Conservation (phyloP, 2,113 vertebrate species). For the Emydocephalus ijimae region DNA sequence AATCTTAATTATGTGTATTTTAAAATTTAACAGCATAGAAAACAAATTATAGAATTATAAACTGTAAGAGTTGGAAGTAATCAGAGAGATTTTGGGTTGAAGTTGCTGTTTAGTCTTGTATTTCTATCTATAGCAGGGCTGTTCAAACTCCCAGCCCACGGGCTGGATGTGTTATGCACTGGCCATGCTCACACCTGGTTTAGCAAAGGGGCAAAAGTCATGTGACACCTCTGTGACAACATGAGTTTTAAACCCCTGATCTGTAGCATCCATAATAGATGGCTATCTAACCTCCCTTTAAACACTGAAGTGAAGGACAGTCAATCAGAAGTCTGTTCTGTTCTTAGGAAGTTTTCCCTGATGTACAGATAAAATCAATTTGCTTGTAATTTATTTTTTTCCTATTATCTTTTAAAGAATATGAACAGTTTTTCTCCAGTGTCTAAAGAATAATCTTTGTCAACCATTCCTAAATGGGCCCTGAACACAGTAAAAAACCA, state of each 20-base stretch:
- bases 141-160: too few species aligned
- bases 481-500: neutral
- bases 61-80: neutral
- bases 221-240: too few species aligned
- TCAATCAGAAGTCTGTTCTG: neutral
- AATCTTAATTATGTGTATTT: conserved; percentile 60
- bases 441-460: neutral
- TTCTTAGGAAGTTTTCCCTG: neutral
- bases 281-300: neutral
- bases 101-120: neutral
- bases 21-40: conserved; percentile 46
- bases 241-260: too few species aligned
- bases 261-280: neutral
- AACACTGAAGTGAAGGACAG: neutral
- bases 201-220: too few species aligned
- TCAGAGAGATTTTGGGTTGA: neutral
- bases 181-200: too few species aligned
- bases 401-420: neutral
- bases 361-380: neutral
- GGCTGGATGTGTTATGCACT: too few species aligned
- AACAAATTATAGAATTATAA: conserved; percentile 42
- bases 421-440: neutral
- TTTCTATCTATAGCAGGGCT: neutral
- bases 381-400: neutral
- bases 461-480: neutral